Percentiles rank a stretch among this genome's conserved stretches.
Conservation (phyloP, 2,888 invertebrate genomes). For the Ectemnius cavifrons region DNA sequence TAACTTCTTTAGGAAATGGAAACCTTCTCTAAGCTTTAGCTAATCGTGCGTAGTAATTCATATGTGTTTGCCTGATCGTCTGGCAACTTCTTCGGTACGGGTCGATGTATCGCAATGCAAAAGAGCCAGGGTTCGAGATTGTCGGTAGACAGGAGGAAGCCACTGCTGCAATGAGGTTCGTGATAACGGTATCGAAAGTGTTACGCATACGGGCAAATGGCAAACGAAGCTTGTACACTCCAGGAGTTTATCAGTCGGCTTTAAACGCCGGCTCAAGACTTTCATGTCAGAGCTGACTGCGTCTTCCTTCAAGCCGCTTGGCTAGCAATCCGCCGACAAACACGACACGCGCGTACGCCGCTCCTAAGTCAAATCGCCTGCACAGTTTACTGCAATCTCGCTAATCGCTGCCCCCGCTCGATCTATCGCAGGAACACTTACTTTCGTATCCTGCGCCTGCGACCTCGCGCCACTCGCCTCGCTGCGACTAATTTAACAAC, state of each 20-base stretch:
- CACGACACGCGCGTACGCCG: constrained; percentile 9
- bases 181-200: constrained; percentile 65
- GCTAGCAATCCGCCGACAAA: not conserved
- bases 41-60: too few relatives aligned
- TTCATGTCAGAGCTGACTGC: not conserved
- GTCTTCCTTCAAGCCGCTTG: not conserved
- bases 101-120: constrained; percentile 16
- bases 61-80: too few relatives aligned
- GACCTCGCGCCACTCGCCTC: too few relatives aligned
- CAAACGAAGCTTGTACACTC: constrained; percentile 21
- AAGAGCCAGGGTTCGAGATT: constrained; percentile 33
- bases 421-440: constrained; percentile 45
- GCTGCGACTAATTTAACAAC: too few relatives aligned
- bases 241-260: constrained; percentile 39
- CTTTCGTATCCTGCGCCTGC: constrained; percentile 12
- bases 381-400: constrained; percentile 41
- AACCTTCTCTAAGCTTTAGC: too few relatives aligned
- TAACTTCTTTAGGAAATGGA: too few relatives aligned
- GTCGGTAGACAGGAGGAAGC: constrained; percentile 52
- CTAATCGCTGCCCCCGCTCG: constrained; percentile 36
- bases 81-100: too few relatives aligned
- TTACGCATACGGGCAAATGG: constrained; percentile 53
- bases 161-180: constrained; percentile 43
- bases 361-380: constrained; percentile 8
- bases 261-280: constrained; percentile 12